Evolutionary conservation across 2,888 invertebrate species (phyloP), one percentile per base, ranked within the genome.

Genomic region (Oscheius myriophilus): DNA sequence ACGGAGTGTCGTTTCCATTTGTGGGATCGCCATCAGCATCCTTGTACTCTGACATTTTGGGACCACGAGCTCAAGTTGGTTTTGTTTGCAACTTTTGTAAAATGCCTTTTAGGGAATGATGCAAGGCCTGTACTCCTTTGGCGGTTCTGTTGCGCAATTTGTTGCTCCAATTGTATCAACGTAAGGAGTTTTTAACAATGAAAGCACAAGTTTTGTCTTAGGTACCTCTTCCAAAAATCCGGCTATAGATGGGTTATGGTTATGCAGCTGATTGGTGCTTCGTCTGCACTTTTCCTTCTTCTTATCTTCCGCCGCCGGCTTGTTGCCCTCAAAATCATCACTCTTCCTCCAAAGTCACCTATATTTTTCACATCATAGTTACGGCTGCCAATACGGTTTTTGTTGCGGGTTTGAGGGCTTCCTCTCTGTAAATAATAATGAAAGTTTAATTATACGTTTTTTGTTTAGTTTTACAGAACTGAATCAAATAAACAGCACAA

Each of bases 91-190:
- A 11, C 16, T n/a, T n/a, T n/a, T 12, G 2, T 42, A 57, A 57
- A 1, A 3, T 12, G 16, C 12, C n/a, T 14, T 61, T 61, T 70
- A 78, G 66, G 79, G 79, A 54, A 70, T 57, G 12, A 79, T 79
- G 79, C 76, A 76, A 42, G 79, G 79, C 39, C 18, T 79, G 25
- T 75, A 72, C 68, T 71, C 75, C 49, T 75, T 79, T 18, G 75
- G 75, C n/a, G 79, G 76, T 26, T 75, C 75, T 53, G 52, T 75
- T 39, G 71, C 75, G 0, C 76, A 75, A 33, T 79, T 76, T 57
- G 71, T 73, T 7, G 69, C 76, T 12, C 73, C 75, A 1, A 70
- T 79, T 45, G 33, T 76, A 42, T 70, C 73, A 7, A 76, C 79
- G 76, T 78, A 26, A 70, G 58, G 25, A 54, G 21, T 54, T 25